Conservation (phyloP, 2,888 invertebrate species). For the Drosophila cracens region DNA sequence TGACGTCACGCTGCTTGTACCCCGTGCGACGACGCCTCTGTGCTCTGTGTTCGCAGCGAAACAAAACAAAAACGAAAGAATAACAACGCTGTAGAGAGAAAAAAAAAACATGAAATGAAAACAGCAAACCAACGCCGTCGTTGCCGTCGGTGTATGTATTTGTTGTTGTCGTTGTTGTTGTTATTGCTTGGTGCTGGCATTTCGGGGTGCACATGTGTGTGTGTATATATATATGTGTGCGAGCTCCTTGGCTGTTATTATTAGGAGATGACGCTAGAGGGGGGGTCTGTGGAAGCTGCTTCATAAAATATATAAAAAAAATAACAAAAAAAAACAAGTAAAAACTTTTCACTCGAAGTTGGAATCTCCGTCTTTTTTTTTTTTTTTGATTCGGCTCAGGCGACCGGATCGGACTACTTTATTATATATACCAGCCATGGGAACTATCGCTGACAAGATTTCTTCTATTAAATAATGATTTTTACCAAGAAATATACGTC, state of each 20-base stretch:
- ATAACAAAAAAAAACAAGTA: slow-evolving; percentile 12
- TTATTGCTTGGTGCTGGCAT: slow-evolving; percentile 50
- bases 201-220: slow-evolving; percentile 29
- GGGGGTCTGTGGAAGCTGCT: slow-evolving; percentile 26
- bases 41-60: slow-evolving; percentile 29
- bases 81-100: slow-evolving; percentile 58
- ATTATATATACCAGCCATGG: not conserved
- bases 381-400: slow-evolving; percentile 14
- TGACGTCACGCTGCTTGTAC: slow-evolving; percentile 14
- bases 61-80: slow-evolving; percentile 63
- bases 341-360: not conserved
- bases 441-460: not conserved
- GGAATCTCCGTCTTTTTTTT: slow-evolving; percentile 14
- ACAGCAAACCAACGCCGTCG: slow-evolving; percentile 56
- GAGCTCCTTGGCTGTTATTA: slow-evolving; percentile 62
- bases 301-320: slow-evolving; percentile 17
- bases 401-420: not conserved
- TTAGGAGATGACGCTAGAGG: slow-evolving; percentile 33
- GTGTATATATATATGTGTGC: slow-evolving; percentile 25
- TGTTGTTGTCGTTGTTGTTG: slow-evolving; percentile 31
- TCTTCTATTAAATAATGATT: not conserved
- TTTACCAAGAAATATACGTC: not conserved
- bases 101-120: slow-evolving; percentile 61
- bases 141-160: slow-evolving; percentile 27
- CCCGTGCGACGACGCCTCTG: slow-evolving; percentile 51